These are phyloP conservation scores for Catalaphyllia jardinei DNA, from an alignment of 64 coral and sea anemone genomes.

Conservation along the genomic window DNA sequence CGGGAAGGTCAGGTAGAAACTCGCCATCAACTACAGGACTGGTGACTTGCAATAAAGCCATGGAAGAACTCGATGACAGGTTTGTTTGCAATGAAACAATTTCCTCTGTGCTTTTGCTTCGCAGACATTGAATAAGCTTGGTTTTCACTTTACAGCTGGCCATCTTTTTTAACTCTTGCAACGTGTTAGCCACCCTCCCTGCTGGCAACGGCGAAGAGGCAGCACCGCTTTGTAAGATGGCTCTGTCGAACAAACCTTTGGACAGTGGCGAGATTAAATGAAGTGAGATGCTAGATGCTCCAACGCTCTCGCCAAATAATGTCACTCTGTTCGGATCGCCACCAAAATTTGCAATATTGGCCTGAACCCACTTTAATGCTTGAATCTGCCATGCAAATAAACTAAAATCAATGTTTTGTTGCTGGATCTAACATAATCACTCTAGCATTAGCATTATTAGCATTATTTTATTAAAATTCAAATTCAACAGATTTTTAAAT, in stretches of 20 bases:
- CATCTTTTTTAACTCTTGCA: not conserved
- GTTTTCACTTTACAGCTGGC: not conserved
- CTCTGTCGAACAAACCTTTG: constrained; percentile 38
- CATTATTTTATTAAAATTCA: too few species aligned
- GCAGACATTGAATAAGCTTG: not conserved
- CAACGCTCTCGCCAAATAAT: constrained; percentile 61
- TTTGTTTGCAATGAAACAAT: not conserved
- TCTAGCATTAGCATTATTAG: too few species aligned
- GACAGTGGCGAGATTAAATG: constrained; percentile 53
- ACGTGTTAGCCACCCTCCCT: not conserved
- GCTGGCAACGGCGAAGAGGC: not conserved
- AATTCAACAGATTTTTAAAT: too few species aligned
- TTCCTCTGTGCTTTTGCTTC: not conserved
- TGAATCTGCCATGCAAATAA: not conserved
- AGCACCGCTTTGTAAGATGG: constrained; percentile 42
- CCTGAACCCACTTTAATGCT: constrained; percentile 21
- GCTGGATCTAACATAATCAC: too few species aligned
- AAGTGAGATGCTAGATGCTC: constrained; percentile 19
- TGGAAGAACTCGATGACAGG: not conserved
- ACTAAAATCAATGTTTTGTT: not conserved
- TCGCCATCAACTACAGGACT: not conserved
- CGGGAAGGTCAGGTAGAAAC: not conserved
- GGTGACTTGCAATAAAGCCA: not conserved
- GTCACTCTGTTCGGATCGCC: constrained; percentile 43
- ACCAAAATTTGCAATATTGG: constrained; percentile 22